Base-by-base conservation (phyloP, 2,888 invertebrate species). In the Camptogramma bilineatum region DNA sequence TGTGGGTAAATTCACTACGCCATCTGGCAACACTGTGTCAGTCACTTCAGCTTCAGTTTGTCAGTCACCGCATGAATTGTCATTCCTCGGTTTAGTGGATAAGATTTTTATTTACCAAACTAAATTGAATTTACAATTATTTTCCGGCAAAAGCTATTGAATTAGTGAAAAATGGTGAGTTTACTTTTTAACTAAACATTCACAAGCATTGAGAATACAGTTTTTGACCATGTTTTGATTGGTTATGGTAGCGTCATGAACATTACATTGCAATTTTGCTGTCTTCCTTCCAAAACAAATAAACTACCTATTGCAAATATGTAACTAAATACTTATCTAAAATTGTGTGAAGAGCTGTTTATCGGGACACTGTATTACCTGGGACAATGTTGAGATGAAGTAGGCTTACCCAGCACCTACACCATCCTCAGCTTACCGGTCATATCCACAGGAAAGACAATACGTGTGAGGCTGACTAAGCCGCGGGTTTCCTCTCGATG, bases 81-180 rank as follows among this genome's bases (percentile, higher is more conserved):
- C 89, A 88, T 81, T 89, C 88, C 90, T 86, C 81, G 82, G 75
- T 83, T 83, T 81, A 72, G n/a, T n/a, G n/a, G n/a, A n/a, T n/a
- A n/a, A 47, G 56, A 60, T 61, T 64, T 62, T 64, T 52, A 60
- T 62, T 64, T 52, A 60, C 19, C 19, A 57, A 68, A 60, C 51
- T 46, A 61, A 58, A 60, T 66, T 69, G 62, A 59, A 60, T 66
- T 70, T 70, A 71, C 52, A n/a, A 47, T 10, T 31, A 51, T 24
- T 59, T 64, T 63, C 44, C 52, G 67, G 73, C 63, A 67, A 62
- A 69, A 64, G 66, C 62, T 58, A 44, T 66, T 56, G 31, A 66
- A 64, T 65, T 72, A 28, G 69, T 71, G 46, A 60, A 82, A 72
- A 80, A 88, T 88, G 88, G 88, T 88, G 71, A 78, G 83, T 73